Base-by-base conservation (phyloP, 2,888 invertebrate species). In the Drosophila recens region DNA sequence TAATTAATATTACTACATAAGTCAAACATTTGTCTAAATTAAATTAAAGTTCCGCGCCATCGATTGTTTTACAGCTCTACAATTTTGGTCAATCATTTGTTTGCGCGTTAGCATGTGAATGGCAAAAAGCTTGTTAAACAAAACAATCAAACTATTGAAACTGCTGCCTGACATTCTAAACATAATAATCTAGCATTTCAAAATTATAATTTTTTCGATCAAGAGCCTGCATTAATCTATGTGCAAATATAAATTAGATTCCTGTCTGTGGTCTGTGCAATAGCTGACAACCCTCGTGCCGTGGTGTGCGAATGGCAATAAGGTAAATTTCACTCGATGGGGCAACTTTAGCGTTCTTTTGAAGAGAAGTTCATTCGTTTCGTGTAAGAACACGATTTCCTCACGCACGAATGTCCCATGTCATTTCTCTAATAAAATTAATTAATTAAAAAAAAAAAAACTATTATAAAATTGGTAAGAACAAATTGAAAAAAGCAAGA, bases 311-410 rank as follows among this genome's bases (percentile, higher is more conserved):
- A 56, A 58, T n/a, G 49, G 17, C 57, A 65, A 52, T 69, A 58
- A 52, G 57, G 20, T 77, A 57, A 56, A 23, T 59, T 72, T 33
- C 3, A 9, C 48, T 49, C 38, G 27, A 72, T 66, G 72, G 58
- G 75, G 78, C 78, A 72, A 72, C 75, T 15, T 13, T 48, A 9
- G 4, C 33, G 2, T 45, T 65, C 46, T 52, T 23, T 4, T 23
- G 20, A 20, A 20, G 20, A 20, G 20, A 20, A 2, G 2, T 1
- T 20, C 20, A 20, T 20, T 20, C 20, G 20, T 20, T 20, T 20
- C 2, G 20, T 20, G 20, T 20, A 20, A 20, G 20, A 20, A 20
- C 20, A 20, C 20, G 20, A 20, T 20, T 20, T 20, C 20, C 20
- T 20, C 20, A 20, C 20, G 20, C 20, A n/a, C n/a, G n/a, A n/a